A percentile compares a stretch with the other conserved stretches of the same genome.
Evolutionary conservation across 2,113 vertebrate genomes (phyloP).

Genomic region (Apistogramma diplotaenia): DNA sequence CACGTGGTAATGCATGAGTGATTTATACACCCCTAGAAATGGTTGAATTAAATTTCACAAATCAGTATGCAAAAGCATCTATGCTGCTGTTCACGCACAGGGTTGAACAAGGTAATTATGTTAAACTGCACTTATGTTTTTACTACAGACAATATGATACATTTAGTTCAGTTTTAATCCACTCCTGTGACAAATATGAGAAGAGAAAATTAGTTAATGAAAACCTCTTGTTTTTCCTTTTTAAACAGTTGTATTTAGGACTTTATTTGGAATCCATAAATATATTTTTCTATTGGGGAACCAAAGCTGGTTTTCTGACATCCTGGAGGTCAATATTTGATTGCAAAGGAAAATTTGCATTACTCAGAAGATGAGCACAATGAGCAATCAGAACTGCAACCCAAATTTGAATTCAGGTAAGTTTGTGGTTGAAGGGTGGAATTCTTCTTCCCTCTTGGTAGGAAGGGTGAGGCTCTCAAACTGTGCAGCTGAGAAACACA

Average conservation of each 20-base stretch:
- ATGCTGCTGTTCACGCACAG: background rate
- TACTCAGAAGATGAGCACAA: background rate
- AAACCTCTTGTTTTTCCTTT: too few relatives aligned
- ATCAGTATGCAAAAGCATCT: constrained; percentile 49
- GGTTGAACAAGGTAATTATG: background rate
- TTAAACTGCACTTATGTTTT: too few relatives aligned
- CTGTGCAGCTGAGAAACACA: background rate
- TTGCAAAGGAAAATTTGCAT: constrained; percentile 12
- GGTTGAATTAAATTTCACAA: constrained; percentile 33
- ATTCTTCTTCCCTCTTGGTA: background rate
- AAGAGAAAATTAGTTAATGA: too few relatives aligned
- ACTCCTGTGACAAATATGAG: background rate
- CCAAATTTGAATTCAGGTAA: constrained; percentile 15
- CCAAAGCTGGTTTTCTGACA: too few relatives aligned
- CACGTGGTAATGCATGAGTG: background rate
- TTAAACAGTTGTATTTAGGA: too few relatives aligned
- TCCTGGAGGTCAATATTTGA: too few relatives aligned
- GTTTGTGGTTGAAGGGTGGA: background rate
- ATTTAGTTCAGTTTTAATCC: background rate
- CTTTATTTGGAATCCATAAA: too few relatives aligned
- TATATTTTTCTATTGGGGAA: too few relatives aligned
- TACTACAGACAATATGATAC: background rate
- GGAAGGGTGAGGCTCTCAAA: background rate
- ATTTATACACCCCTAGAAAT: background rate
- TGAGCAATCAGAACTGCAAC: background rate